A percentile compares a stretch with the other conserved stretches of the same genome.
These are phyloP conservation scores for Tachuris rubrigastra DNA, from an alignment of 2,113 vertebrate genomes.

Conservation along the genomic window DNA sequence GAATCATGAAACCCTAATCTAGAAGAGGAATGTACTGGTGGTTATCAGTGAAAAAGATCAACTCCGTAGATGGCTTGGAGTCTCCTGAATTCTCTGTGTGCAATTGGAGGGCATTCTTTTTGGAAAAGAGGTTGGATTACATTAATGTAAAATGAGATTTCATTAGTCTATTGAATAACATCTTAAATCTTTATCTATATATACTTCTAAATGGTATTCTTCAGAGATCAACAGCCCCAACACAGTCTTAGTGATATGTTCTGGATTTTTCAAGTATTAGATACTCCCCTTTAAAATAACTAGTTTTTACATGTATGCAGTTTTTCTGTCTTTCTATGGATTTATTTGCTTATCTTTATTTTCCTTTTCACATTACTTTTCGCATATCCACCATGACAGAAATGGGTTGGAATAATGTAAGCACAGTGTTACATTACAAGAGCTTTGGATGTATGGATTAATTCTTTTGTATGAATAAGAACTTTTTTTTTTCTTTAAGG, in stretches of 20 bases:
- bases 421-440: constrained; percentile 61
- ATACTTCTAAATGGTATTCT: neutral
- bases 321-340: neutral
- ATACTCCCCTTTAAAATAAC: neutral
- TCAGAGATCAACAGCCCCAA: neutral
- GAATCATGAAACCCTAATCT: neutral
- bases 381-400: constrained; percentile 2
- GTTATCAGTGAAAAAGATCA: neutral
- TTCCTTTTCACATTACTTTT: constrained; percentile 44
- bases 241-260: fast-evolving
- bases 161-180: neutral
- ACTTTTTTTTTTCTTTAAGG: neutral
- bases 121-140: neutral
- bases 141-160: neutral
- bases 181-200: neutral
- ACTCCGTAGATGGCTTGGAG: neutral
- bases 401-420: constrained; percentile 64
- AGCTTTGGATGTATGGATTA: constrained; percentile 36
- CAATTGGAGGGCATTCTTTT: neutral
- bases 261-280: neutral
- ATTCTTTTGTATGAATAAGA: constrained; percentile 60
- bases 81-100: neutral
- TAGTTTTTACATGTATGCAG: neutral
- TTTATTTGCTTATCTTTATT: constrained; percentile 52
- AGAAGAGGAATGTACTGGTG: neutral